phyloP scores from a whole-genome alignment of 2,797 vertebrate genomes.

The Parauchenoglanis ngamensis region DNA sequence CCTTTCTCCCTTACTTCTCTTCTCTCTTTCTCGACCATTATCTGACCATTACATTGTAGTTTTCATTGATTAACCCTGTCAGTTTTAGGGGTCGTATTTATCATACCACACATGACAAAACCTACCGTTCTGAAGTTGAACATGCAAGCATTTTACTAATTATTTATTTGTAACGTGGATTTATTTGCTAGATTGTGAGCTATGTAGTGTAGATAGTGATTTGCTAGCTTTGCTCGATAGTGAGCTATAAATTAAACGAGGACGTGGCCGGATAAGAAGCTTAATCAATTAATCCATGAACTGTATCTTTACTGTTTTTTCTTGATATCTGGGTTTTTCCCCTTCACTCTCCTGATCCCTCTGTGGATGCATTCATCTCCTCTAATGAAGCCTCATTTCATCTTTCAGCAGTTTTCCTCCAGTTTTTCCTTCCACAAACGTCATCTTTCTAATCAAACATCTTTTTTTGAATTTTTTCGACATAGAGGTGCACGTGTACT shows the following conservation, averaged over 20 bases:
- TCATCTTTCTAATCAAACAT: conserved; percentile 19
- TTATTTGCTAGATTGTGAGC: background rate
- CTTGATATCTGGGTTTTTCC: background rate
- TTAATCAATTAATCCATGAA: background rate
- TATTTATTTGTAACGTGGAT: background rate
- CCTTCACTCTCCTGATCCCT: conserved; percentile 4
- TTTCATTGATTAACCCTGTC: conserved; percentile 91
- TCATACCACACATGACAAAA: conserved; percentile 28
- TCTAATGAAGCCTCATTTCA: conserved; percentile 88
- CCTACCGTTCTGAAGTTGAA: background rate
- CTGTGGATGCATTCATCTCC: conserved; percentile 60
- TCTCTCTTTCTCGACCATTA: conserved; percentile 46
- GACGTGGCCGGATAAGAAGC: background rate
- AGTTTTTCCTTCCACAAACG: conserved; percentile 48
- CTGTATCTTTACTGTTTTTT: background rate
- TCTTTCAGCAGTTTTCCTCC: conserved; percentile 86
- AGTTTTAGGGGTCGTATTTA: conserved; percentile 35
- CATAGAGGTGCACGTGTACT: background rate
- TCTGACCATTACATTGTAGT: conserved; percentile 90
- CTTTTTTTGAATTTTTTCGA: conserved; percentile 47
- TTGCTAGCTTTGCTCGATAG: background rate
- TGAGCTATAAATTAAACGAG: background rate
- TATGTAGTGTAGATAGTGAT: background rate
- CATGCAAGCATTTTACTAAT: background rate
- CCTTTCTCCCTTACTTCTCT: conserved; percentile 3